Base-by-base conservation (phyloP, 1,140 invertebrate genomes). In the Agrilus planipennis region DNA sequence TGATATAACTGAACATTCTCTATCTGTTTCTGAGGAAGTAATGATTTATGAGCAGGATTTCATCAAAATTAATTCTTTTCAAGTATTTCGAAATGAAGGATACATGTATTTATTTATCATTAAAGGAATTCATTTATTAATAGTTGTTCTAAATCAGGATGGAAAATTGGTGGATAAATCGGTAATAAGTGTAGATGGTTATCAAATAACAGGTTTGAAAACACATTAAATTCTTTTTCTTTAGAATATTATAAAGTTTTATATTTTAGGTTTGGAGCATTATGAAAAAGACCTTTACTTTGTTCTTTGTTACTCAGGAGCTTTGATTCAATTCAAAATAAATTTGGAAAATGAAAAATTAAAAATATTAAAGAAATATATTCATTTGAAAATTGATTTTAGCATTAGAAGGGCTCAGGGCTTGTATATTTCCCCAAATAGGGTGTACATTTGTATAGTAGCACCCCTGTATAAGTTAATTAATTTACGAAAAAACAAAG, bases 251-350 rank as follows among this genome's bases (percentile, higher is more conserved):
- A 11, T 25, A 27, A 29, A 14, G 37, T 4, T 38, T 42, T 20
- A 40, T n/a, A 18, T 44, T 48, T 40, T 35, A 53, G 51, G 52
- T 10, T n/a, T 56, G 11, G 25, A 37, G n/a, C 29, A 34, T 12
- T 34, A 46, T 32, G 30, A 39, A 18, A 36, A 50, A 19, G 47
- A 53, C 20, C 40, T 30, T 39, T 23, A 57, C 43, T 32, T 46
- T 39, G 47, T 55, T 18, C 12, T 55, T 2, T 44, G 53, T 4
- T 44, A 53, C 3, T 43, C 43, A 6, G 47, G 45, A 4, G 23
- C 43, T 6, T 39, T 57, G 12, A 50, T 50, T 38, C 41, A 55
- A 42, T 31, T 56, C 1, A 50, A 43, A 15, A 12, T 61, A 9
- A 44, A 42, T n/a, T 16, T 45, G 15, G 15, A 42, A 20, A 28